Base-by-base conservation (phyloP, 2,888 invertebrate species). In the Drepana falcataria region DNA sequence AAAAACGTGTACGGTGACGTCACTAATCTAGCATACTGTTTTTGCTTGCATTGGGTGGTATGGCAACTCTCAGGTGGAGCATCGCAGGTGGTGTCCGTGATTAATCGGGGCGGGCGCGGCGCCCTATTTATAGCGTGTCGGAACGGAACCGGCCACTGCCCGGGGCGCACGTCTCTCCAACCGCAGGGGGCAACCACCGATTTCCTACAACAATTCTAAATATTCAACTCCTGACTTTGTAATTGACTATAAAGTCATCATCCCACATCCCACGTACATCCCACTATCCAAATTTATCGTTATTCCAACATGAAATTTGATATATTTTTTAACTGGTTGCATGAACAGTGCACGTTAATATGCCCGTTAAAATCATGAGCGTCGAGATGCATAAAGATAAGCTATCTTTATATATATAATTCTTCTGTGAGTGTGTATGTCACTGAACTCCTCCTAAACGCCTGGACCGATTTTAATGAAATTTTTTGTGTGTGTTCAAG, bases 121-220 rank as follows among this genome's bases (percentile, higher is more conserved):
- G 66, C 69, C 69, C 81, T 85, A 85, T 87, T 86, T 85, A 85
- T 85, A 81, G 78, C 73, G 61, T 71, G 77, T 77, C 79, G 75
- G 81, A 75, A 72, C 68, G 75, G 81, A 75, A 72, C 68, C 73
- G 73, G 66, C 69, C 58, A 70, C 60, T 64, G 73, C 75, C 71
- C 64, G 64, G 68, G 71, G 71, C 75, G 71, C 69, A 70, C 69
- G 75, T 77, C 75, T 73, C 63, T 60, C 61, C 65, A 73, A 69
- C 82, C 81, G 67, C 80, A 75, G 75, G 76, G 73, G 75, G 74
- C 69, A 67, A 58, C 64, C 65, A 59, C 63, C 59, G 58, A 64
- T 66, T 70, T 65, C 68, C 63, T 64, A 65, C 59, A 40, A 41
- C 34, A 47, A 63, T 61, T 61, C 68, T 65, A 67, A 79, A 76